phyloP scores from a whole-genome alignment of 1,140 invertebrate genomes.

The Nymphalis io region DNA sequence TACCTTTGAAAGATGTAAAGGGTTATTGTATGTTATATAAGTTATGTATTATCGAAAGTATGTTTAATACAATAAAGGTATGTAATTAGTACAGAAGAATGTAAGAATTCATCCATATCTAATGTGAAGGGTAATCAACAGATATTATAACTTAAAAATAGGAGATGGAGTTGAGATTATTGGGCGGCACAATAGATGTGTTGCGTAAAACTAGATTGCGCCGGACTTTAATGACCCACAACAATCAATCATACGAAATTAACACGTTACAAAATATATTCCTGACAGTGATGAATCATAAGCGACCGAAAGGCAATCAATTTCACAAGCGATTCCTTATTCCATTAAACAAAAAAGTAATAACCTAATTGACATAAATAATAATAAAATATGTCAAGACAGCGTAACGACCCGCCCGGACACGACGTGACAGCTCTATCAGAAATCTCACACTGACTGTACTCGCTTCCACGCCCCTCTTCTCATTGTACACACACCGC shows the following conservation, averaged over 20 bases:
- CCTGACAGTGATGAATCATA: constrained; percentile 79
- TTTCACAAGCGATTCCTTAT: constrained; percentile 76
- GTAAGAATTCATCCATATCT: constrained; percentile 38
- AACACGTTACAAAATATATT: constrained; percentile 75
- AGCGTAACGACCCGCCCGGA: constrained; percentile 70
- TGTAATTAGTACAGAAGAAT: constrained; percentile 4
- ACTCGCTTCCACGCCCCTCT: constrained; percentile 47
- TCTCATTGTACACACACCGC: constrained; percentile 43
- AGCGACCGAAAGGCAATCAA: constrained; percentile 75
- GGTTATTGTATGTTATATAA: background rate
- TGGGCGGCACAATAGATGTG: constrained; percentile 53
- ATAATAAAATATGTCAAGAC: constrained; percentile 80
- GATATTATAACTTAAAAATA: constrained; percentile 24
- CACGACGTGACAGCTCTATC: constrained; percentile 78
- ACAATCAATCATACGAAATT: constrained; percentile 79
- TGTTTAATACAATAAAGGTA: background rate
- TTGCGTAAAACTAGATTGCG: constrained; percentile 76
- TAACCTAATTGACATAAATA: constrained; percentile 81
- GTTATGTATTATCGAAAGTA: background rate
- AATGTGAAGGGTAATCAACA: constrained; percentile 67
- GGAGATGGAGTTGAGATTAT: constrained; percentile 13
- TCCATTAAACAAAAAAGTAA: constrained; percentile 80
- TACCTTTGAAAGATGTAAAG: background rate
- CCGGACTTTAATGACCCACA: constrained; percentile 65
- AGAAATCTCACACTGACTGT: constrained; percentile 69